These are phyloP conservation scores for Heteromormyrus szaboi DNA, from an alignment of 2,797 vertebrate genomes.

Conservation along the genomic window DNA sequence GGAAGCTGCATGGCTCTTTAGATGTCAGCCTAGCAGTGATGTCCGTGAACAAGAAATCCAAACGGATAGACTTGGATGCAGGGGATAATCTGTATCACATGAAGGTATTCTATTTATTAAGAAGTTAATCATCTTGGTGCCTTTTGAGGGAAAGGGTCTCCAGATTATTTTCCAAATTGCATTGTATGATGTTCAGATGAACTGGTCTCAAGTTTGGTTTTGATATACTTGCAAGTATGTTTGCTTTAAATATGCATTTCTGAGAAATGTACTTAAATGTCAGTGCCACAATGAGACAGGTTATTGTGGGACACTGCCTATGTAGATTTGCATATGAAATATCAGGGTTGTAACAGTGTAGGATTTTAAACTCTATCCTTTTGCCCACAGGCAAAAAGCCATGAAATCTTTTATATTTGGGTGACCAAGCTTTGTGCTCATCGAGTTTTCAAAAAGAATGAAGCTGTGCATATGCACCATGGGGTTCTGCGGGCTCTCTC, in stretches of 20 bases:
- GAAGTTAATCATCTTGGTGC: too few relatives aligned
- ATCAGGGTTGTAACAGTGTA: not conserved
- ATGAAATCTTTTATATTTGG: conserved; percentile 81
- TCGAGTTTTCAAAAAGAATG: conserved; percentile 66
- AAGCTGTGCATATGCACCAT: conserved; percentile 55
- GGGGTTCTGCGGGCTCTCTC: conserved; percentile 60
- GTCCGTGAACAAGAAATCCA: conserved; percentile 86
- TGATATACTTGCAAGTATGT: not conserved
- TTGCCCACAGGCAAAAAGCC: conserved; percentile 71
- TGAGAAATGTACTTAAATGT: not conserved
- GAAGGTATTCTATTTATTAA: conserved; percentile 60
- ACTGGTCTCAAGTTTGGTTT: not conserved
- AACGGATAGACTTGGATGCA: conserved; percentile 81
- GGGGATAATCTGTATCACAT: conserved; percentile 90
- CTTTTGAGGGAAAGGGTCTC: not conserved
- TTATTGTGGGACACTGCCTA: not conserved
- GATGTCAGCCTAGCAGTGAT: conserved; percentile 80
- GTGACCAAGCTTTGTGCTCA: conserved; percentile 78
- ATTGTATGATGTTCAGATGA: not conserved
- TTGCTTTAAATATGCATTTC: not conserved
- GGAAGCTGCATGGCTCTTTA: conserved; percentile 80
- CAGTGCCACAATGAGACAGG: not conserved
- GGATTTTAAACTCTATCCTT: not conserved
- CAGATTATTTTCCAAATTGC: not conserved
- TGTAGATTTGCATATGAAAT: not conserved